Evolutionary conservation across 2,888 invertebrate species (phyloP).

Genomic region (Penaeus monodon): DNA sequence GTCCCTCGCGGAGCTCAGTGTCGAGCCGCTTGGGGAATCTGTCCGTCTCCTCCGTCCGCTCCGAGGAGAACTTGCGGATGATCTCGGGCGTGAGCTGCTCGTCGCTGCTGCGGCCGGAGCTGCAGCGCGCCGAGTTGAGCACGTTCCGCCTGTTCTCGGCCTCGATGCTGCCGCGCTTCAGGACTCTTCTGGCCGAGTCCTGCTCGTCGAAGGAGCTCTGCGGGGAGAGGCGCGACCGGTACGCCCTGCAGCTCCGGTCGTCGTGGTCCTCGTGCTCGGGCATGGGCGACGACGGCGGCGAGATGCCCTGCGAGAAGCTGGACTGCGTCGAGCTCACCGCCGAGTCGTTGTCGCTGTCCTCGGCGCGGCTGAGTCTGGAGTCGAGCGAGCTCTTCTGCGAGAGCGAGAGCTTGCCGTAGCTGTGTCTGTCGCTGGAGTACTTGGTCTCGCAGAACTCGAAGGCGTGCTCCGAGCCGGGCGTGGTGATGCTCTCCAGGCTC

Average conservation of each 20-base stretch:
- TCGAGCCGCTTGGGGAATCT: slow-evolving; percentile 56
- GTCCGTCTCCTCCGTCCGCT: slow-evolving; percentile 42
- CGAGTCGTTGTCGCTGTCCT: slow-evolving; percentile 87
- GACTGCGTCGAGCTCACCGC: slow-evolving; percentile 76
- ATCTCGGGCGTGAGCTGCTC: slow-evolving; percentile 62
- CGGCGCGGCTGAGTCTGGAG: slow-evolving; percentile 54
- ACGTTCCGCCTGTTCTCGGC: slow-evolving; percentile 89
- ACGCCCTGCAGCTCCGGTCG: slow-evolving; percentile 71
- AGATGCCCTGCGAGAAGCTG: slow-evolving; percentile 81
- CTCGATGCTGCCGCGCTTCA: slow-evolving; percentile 85
- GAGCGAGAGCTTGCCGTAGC: slow-evolving; percentile 37
- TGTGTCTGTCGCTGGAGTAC: slow-evolving; percentile 66
- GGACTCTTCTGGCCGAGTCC: slow-evolving; percentile 72
- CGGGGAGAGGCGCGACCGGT: slow-evolving; percentile 65
- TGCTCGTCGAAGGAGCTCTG: slow-evolving; percentile 57
- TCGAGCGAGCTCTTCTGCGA: slow-evolving; percentile 52
- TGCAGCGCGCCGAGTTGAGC: slow-evolving; percentile 85
- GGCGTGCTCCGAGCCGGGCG: slow-evolving; percentile 75
- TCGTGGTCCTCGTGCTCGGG: slow-evolving; percentile 71
- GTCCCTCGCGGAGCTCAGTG: slow-evolving; percentile 59
- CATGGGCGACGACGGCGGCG: slow-evolving; percentile 81
- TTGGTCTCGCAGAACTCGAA: slow-evolving; percentile 72
- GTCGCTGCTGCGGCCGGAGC: slow-evolving; percentile 76
- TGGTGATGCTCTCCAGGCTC: slow-evolving; percentile 75
- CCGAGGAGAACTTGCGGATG: slow-evolving; percentile 48